Percentiles rank a stretch among this genome's conserved stretches.
phyloP scores from a whole-genome alignment of 2,797 vertebrate genomes.

The Aratinga solstitialis region DNA sequence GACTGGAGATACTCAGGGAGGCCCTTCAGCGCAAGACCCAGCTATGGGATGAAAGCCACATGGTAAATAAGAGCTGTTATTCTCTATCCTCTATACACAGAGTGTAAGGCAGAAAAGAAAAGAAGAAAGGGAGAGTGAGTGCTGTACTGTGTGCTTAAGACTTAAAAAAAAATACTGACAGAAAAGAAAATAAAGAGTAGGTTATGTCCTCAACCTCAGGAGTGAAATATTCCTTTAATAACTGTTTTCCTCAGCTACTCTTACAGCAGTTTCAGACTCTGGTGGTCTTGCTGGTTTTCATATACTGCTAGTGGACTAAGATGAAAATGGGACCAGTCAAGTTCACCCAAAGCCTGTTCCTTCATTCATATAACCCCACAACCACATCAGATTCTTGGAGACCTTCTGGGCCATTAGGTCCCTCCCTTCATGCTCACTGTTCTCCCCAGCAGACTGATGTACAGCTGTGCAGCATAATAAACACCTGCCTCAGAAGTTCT shows the following conservation, averaged over 20 bases:
- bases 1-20: not conserved
- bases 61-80: not conserved
- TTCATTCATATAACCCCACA: not conserved
- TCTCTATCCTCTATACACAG: not conserved
- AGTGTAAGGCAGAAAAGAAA: not conserved
- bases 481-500: not conserved
- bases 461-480: not conserved
- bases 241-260: not conserved
- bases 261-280: not conserved
- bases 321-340: accelerated
- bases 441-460: not conserved
- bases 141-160: not conserved
- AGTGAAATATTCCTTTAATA: conserved; percentile 34
- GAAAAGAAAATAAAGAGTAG: conserved; percentile 11
- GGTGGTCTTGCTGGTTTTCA: not conserved
- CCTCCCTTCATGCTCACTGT: not conserved
- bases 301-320: not conserved
- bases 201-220: not conserved
- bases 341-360: not conserved
- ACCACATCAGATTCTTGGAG: not conserved
- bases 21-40: accelerated
- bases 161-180: not conserved
- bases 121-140: not conserved
- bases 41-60: not conserved
- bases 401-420: not conserved